These are phyloP conservation scores for Aleiodes leptofemur DNA, from an alignment of 2,888 invertebrate genomes.

Conservation along the genomic window DNA sequence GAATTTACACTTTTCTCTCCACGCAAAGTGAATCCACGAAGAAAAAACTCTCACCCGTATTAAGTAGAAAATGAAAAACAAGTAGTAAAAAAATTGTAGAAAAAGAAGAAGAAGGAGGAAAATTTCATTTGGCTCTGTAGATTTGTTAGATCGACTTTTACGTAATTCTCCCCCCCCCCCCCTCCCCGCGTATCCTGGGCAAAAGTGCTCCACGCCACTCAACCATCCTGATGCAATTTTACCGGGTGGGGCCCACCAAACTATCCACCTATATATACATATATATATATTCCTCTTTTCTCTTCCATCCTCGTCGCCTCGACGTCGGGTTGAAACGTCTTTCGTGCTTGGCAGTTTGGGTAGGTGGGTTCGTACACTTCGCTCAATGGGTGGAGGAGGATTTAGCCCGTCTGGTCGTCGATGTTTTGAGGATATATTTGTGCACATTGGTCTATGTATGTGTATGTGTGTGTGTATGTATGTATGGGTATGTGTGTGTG, in stretches of 20 bases:
- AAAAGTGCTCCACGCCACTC: slow-evolving; percentile 47
- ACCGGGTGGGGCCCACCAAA: slow-evolving; percentile 22
- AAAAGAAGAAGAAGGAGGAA: background rate
- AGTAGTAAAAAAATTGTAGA: background rate
- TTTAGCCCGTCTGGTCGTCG: slow-evolving; percentile 44
- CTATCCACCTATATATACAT: background rate
- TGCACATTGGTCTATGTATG: background rate
- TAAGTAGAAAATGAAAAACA: too few species aligned
- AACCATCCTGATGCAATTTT: slow-evolving; percentile 49
- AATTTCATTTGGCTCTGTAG: slow-evolving; percentile 26
- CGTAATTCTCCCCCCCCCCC: background rate
- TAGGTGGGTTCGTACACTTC: background rate
- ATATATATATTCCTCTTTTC: background rate
- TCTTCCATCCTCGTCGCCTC: slow-evolving; percentile 17
- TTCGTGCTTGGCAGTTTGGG: slow-evolving; percentile 49
- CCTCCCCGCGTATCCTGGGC: slow-evolving; percentile 17
- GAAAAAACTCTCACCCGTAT: too few species aligned
- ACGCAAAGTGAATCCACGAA: too few species aligned
- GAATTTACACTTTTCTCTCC: background rate
- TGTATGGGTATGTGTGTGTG: too few species aligned
- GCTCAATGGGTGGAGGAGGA: background rate
- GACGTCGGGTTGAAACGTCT: slow-evolving; percentile 50
- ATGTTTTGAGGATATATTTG: slow-evolving; percentile 48
- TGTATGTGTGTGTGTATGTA: too few species aligned
- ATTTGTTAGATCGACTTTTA: slow-evolving; percentile 34